Evolutionary conservation across 2,888 invertebrate species (phyloP).

Genomic region (Tuta absoluta): DNA sequence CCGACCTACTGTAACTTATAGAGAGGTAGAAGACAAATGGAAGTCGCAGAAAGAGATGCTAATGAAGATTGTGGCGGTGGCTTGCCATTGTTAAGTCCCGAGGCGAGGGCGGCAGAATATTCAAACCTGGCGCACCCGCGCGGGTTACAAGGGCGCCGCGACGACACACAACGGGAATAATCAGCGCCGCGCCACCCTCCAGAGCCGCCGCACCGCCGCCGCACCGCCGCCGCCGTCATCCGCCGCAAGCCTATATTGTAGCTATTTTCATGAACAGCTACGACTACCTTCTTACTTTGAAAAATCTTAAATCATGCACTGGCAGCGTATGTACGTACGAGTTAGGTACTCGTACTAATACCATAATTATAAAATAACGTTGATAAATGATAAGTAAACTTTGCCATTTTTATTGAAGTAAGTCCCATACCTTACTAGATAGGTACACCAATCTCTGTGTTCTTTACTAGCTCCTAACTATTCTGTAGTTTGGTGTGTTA

Average conservation of each 20-base stretch:
- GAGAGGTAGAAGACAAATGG: slow-evolving; percentile 33
- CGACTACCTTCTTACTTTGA: not conserved
- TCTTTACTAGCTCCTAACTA: no score
- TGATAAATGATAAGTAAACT: no score
- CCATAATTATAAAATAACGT: no score
- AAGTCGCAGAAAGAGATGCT: slow-evolving; percentile 40
- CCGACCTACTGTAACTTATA: not conserved
- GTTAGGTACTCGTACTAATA: no score
- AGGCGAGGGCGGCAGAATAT: slow-evolving; percentile 13
- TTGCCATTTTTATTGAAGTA: no score
- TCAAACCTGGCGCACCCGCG: not conserved
- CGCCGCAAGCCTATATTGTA: not conserved
- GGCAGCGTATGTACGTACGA: no score
- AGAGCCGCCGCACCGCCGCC: no score
- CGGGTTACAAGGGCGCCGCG: slow-evolving; percentile 4
- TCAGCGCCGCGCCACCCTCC: slow-evolving; percentile 5
- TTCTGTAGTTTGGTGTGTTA: no score
- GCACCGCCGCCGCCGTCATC: not conserved
- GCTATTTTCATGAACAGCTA: not conserved
- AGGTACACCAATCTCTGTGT: no score
- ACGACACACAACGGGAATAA: slow-evolving; percentile 19
- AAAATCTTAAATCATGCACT: no score
- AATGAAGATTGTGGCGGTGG: slow-evolving; percentile 46
- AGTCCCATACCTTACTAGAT: no score
- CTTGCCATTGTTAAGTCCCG: slow-evolving; percentile 32